Conservation (phyloP, 2,888 invertebrate genomes). For the Polydrusus cervinus region DNA sequence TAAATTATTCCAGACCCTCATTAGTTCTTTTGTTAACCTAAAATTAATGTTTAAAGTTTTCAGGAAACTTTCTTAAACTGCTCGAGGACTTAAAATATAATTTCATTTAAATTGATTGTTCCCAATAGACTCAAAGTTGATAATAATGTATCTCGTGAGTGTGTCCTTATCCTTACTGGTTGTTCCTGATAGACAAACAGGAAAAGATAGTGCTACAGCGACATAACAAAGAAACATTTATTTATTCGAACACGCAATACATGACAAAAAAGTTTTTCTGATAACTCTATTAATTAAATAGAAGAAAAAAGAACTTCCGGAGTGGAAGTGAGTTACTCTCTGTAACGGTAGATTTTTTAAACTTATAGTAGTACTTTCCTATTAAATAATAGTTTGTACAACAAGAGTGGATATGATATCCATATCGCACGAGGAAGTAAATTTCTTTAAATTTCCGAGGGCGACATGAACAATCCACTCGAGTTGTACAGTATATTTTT, state of each 20-base stretch:
- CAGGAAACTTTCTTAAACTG: conserved; percentile 24
- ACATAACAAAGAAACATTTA: conserved; percentile 5
- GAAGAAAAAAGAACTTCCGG: not conserved
- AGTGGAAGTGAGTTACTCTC: too few relatives aligned
- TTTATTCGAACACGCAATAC: conserved; percentile 7
- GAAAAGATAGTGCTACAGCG: conserved; percentile 3
- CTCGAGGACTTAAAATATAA: conserved; percentile 15
- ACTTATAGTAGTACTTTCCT: too few relatives aligned
- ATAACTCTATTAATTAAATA: not conserved
- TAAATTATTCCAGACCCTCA: conserved; percentile 14
- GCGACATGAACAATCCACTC: too few relatives aligned
- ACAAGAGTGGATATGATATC: too few relatives aligned
- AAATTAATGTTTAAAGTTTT: conserved; percentile 21
- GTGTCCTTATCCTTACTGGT: conserved; percentile 6
- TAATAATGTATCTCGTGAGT: conserved; percentile 20
- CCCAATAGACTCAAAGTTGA: conserved; percentile 21
- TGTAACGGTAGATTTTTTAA: too few relatives aligned
- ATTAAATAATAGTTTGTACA: too few relatives aligned
- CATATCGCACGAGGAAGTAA: too few relatives aligned
- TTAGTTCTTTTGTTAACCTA: conserved; percentile 16
- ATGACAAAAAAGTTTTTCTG: not conserved
- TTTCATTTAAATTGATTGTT: conserved; percentile 23
- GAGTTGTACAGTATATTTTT: too few relatives aligned
- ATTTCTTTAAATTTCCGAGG: too few relatives aligned
- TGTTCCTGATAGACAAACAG: conserved; percentile 9